Percentiles rank a stretch among this genome's conserved stretches.
These are phyloP conservation scores for Strigops habroptila DNA, from an alignment of 2,113 vertebrate genomes.

Conservation along the genomic window DNA sequence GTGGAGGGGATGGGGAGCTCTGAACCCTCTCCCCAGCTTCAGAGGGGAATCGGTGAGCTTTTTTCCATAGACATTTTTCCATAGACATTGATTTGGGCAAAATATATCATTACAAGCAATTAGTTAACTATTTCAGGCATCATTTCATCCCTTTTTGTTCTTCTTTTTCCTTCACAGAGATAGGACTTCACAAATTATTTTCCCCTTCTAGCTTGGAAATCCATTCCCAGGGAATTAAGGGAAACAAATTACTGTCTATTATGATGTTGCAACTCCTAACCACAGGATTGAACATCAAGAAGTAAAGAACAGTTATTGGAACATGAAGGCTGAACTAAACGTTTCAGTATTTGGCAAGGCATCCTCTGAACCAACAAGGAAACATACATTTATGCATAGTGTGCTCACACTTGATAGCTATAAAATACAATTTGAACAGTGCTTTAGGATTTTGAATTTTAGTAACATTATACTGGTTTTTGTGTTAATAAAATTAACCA, in stretches of 20 bases:
- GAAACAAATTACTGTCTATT: slow-evolving; percentile 39
- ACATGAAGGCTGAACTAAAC: slow-evolving; percentile 26
- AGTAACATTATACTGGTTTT: not conserved
- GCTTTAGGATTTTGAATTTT: not conserved
- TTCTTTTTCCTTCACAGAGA: not conserved
- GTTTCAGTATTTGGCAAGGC: not conserved
- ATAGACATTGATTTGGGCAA: not conserved
- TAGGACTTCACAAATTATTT: not conserved
- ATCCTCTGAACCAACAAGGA: not conserved
- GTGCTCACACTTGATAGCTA: not conserved
- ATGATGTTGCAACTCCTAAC: slow-evolving; percentile 39
- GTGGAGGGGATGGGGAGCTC: not conserved
- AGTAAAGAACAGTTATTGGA: slow-evolving; percentile 53
- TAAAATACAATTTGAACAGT: not conserved
- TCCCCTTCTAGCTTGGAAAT: not conserved
- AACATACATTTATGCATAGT: not conserved
- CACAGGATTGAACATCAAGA: slow-evolving; percentile 16
- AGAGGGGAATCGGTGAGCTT: not conserved
- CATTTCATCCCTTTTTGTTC: not conserved
- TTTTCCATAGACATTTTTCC: not conserved
- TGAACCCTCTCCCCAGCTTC: not conserved
- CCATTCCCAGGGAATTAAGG: slow-evolving; percentile 17
- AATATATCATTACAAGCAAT: not conserved
- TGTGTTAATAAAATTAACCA: not conserved
- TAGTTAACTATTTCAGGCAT: not conserved